Evolutionary conservation across 2,888 invertebrate genomes (phyloP).

Genomic region (Netelia virgata): DNA sequence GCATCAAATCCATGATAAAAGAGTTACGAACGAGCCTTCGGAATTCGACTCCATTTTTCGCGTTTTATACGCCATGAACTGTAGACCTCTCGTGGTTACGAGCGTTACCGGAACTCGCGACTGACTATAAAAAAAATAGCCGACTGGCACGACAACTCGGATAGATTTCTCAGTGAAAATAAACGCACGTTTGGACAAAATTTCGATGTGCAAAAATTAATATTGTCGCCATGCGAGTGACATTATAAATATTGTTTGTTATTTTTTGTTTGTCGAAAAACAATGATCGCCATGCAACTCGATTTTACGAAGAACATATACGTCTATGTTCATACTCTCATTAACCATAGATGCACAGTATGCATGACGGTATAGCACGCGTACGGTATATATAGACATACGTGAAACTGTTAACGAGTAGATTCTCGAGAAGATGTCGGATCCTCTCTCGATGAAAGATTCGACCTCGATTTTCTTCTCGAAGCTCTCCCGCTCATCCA

Average conservation of each 20-base stretch:
- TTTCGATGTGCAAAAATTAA: neutral
- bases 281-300: neutral
- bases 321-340: neutral
- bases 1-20: conserved; percentile 44
- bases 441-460: conserved; percentile 52
- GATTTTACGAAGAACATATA: neutral
- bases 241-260: neutral
- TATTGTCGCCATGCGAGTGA: too few species aligned
- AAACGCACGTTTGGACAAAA: neutral
- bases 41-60: conserved; percentile 20
- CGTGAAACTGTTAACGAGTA: conserved; percentile 40
- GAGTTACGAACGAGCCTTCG: conserved; percentile 44
- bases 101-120: neutral
- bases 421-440: conserved; percentile 28
- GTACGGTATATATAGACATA: conserved; percentile 8
- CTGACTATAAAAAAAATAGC: neutral
- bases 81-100: neutral
- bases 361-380: conserved; percentile 6
- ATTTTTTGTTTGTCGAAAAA: neutral
- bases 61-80: neutral
- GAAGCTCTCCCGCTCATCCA: conserved; percentile 57
- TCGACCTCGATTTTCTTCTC: conserved; percentile 67
- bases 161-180: neutral
- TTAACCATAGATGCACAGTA: neutral
- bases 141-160: neutral